Conservation (phyloP, 2,888 invertebrate species). For the Cryptocephalus moraei region DNA sequence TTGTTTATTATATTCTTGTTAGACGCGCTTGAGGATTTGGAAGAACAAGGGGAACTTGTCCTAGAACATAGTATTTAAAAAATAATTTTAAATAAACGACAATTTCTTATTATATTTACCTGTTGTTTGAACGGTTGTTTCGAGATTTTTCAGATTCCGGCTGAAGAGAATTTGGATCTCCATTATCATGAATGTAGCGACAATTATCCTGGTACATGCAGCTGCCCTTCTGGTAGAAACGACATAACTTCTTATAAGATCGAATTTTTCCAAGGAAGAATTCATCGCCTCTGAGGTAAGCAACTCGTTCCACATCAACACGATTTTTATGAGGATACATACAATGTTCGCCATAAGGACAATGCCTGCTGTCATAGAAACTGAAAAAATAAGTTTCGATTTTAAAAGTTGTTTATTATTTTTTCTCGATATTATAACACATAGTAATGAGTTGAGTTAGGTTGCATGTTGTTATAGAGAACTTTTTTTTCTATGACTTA, state of each 20-base stretch:
- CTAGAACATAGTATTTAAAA: conserved; percentile 12
- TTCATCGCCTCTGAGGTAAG: conserved; percentile 12
- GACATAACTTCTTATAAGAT: conserved; percentile 18
- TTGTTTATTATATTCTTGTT: conserved; percentile 11
- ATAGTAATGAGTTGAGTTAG: too few species aligned
- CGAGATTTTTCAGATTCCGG: too few species aligned
- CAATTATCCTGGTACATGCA: conserved; percentile 24
- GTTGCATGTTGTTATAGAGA: too few species aligned
- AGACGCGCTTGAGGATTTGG: conserved; percentile 11
- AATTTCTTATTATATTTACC: conserved; percentile 5
- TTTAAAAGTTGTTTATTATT: too few species aligned
- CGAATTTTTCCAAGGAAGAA: conserved; percentile 17
- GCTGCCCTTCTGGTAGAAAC: conserved; percentile 21
- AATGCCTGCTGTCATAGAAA: conserved; percentile 14
- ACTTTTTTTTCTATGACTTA: too few species aligned
- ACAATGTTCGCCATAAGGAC: conserved; percentile 15
- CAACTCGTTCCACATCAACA: conserved; percentile 18
- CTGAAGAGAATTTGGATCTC: too few species aligned
- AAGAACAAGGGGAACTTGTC: conserved; percentile 22
- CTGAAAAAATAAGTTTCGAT: conserved; percentile 13
- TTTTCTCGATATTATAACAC: too few species aligned
- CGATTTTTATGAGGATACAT: conserved; percentile 15
- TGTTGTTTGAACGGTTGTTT: too few species aligned
- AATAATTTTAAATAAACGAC: too few species aligned
- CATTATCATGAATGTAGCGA: conserved; percentile 20